Evolutionary conservation across 2,888 invertebrate genomes (phyloP).

Genomic region (Poecilobothrus nobilitatus): DNA sequence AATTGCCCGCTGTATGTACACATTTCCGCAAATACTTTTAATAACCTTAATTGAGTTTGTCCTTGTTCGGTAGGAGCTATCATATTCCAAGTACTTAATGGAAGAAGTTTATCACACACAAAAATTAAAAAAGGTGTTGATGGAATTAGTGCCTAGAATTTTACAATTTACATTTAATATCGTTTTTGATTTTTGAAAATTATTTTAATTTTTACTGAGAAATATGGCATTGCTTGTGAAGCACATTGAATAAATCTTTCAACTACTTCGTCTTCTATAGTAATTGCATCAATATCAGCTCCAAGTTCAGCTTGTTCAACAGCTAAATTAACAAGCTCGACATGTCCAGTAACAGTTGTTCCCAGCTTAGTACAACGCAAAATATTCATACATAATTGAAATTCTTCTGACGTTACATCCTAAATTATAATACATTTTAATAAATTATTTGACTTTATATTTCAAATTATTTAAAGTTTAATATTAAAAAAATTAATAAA

Average conservation of each 20-base stretch:
- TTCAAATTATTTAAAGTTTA: background rate
- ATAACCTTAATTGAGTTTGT: slow-evolving; percentile 64
- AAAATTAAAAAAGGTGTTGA: slow-evolving; percentile 77
- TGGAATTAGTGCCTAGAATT: slow-evolving; percentile 67
- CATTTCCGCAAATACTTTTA: slow-evolving; percentile 82
- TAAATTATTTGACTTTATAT: background rate
- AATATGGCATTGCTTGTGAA: slow-evolving; percentile 74
- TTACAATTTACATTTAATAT: background rate
- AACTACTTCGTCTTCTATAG: slow-evolving; percentile 58
- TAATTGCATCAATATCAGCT: slow-evolving; percentile 47
- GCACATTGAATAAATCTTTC: slow-evolving; percentile 78
- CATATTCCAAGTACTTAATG: slow-evolving; percentile 59
- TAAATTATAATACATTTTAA: slow-evolving; percentile 34
- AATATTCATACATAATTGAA: slow-evolving; percentile 79
- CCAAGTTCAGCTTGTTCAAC: slow-evolving; percentile 79
- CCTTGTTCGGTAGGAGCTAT: slow-evolving; percentile 52
- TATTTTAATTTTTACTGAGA: slow-evolving; percentile 60
- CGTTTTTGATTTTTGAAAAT: slow-evolving; percentile 11
- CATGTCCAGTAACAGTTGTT: slow-evolving; percentile 73
- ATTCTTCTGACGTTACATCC: slow-evolving; percentile 88
- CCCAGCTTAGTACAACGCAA: slow-evolving; percentile 73
- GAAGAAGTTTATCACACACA: slow-evolving; percentile 75
- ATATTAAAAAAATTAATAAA: background rate
- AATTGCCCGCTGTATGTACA: slow-evolving; percentile 66
- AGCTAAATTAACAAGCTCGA: slow-evolving; percentile 77